Evolutionary conservation across 1,140 invertebrate genomes (phyloP).

Genomic region (Metaphire vulgaris): DNA sequence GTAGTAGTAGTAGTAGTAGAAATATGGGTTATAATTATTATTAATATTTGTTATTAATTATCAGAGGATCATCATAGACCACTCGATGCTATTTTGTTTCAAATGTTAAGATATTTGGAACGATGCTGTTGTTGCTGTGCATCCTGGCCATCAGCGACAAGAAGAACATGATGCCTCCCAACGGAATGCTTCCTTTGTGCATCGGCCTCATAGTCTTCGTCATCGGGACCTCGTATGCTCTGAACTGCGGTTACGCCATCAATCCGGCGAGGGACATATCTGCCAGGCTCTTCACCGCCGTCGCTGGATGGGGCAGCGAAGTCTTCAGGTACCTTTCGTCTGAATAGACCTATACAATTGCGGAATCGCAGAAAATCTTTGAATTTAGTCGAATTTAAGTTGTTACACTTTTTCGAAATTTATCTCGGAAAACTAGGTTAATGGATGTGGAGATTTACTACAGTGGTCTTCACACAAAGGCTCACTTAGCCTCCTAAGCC

Average conservation of each 20-base stretch:
- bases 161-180: slow-evolving; percentile 52
- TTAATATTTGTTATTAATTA: neutral
- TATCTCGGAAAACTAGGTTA: too few species aligned
- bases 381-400: too few species aligned
- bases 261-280: slow-evolving; percentile 62
- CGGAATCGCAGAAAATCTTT: too few species aligned
- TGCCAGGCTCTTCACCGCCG: slow-evolving; percentile 57
- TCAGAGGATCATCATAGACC: too few species aligned
- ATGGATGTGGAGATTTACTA: too few species aligned
- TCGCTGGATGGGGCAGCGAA: slow-evolving; percentile 57
- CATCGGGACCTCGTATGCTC: slow-evolving; percentile 57
- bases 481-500: too few species aligned
- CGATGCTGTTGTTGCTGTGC: slow-evolving; percentile 55
- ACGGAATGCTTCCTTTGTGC: slow-evolving; percentile 52
- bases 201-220: slow-evolving; percentile 57
- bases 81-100: too few species aligned
- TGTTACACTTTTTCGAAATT: too few species aligned
- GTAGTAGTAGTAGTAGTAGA: too few species aligned
- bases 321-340: slow-evolving; percentile 55
- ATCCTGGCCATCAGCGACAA: slow-evolving; percentile 57
- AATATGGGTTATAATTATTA: too few species aligned
- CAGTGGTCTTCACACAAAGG: too few species aligned
- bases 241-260: slow-evolving; percentile 60
- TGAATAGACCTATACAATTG: too few species aligned
- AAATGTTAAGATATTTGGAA: slow-evolving; percentile 61